Percentiles rank a stretch among this genome's conserved stretches.
phyloP scores from a whole-genome alignment of 2,797 vertebrate genomes.

The Brachymystax lenok region DNA sequence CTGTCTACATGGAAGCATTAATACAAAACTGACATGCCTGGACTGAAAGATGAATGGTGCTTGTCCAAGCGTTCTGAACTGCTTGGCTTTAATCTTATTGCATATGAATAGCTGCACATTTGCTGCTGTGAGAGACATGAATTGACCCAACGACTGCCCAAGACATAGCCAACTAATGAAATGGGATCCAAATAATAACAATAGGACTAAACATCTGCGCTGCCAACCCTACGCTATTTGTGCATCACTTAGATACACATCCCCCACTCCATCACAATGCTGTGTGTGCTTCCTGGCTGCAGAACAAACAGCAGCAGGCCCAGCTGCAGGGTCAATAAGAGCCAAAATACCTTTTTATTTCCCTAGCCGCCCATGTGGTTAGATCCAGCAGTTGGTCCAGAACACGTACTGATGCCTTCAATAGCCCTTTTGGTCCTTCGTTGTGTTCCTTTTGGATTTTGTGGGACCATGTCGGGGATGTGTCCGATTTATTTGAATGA shows the following conservation, averaged over 20 bases:
- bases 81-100: conserved; percentile 41
- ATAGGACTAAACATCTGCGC: conserved; percentile 40
- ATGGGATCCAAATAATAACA: conserved; percentile 29
- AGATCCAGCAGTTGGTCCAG: conserved; percentile 71
- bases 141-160: neutral
- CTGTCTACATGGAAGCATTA: conserved; percentile 36
- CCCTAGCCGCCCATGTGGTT: conserved; percentile 65
- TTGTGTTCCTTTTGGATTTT: conserved; percentile 51
- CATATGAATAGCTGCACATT: conserved; percentile 20
- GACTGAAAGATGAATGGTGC: conserved; percentile 49
- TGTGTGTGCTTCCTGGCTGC: conserved; percentile 34
- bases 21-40: conserved; percentile 29
- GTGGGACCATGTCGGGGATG: conserved; percentile 30
- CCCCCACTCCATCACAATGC: conserved; percentile 16
- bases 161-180: neutral
- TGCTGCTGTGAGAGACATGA: conserved; percentile 22
- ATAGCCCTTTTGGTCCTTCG: conserved; percentile 41
- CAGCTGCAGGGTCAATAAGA: conserved; percentile 73
- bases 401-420: conserved; percentile 70
- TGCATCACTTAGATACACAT: conserved; percentile 47
- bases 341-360: conserved; percentile 76
- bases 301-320: conserved; percentile 68
- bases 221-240: conserved; percentile 45
- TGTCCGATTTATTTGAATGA: conserved; percentile 37
- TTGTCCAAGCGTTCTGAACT: conserved; percentile 63